These are phyloP conservation scores for Nysson spinosus DNA, from an alignment of 2,888 invertebrate genomes.

Conservation along the genomic window DNA sequence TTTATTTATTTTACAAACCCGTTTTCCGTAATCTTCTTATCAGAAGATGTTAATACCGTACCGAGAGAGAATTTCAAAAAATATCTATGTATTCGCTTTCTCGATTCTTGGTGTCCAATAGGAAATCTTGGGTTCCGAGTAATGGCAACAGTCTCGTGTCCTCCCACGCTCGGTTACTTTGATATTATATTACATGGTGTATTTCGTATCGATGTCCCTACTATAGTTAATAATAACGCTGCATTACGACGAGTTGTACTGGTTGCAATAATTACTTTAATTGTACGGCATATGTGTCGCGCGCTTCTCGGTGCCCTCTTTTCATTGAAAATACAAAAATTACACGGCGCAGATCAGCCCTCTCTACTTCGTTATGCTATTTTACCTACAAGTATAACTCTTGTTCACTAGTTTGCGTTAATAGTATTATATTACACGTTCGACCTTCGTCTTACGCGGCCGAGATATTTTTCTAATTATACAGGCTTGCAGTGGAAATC, in stretches of 20 bases:
- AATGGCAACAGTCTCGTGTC: not conserved
- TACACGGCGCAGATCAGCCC: slow-evolving; percentile 63
- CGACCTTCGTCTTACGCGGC: slow-evolving; percentile 4
- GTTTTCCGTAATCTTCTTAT: too few relatives aligned
- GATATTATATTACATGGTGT: slow-evolving; percentile 42
- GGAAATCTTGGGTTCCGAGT: not conserved
- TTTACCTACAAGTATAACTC: slow-evolving; percentile 32
- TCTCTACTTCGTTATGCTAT: slow-evolving; percentile 44
- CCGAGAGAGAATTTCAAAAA: too few relatives aligned
- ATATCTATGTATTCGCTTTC: not conserved
- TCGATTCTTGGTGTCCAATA: not conserved
- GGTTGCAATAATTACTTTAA: slow-evolving; percentile 41
- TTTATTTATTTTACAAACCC: too few relatives aligned
- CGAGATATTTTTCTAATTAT: slow-evolving; percentile 13
- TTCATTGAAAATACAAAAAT: slow-evolving; percentile 56
- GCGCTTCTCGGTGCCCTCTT: slow-evolving; percentile 4
- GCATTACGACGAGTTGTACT: slow-evolving; percentile 51
- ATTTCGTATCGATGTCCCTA: slow-evolving; percentile 15
- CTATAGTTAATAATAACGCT: slow-evolving; percentile 24
- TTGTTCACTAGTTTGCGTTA: slow-evolving; percentile 19
- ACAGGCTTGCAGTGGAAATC: slow-evolving; percentile 7
- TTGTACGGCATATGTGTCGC: too few relatives aligned
- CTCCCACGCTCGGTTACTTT: not conserved
- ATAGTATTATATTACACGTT: slow-evolving; percentile 39
- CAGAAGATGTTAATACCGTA: too few relatives aligned